phyloP scores from a whole-genome alignment of 1,140 invertebrate genomes.

The Drosophila sp. region DNA sequence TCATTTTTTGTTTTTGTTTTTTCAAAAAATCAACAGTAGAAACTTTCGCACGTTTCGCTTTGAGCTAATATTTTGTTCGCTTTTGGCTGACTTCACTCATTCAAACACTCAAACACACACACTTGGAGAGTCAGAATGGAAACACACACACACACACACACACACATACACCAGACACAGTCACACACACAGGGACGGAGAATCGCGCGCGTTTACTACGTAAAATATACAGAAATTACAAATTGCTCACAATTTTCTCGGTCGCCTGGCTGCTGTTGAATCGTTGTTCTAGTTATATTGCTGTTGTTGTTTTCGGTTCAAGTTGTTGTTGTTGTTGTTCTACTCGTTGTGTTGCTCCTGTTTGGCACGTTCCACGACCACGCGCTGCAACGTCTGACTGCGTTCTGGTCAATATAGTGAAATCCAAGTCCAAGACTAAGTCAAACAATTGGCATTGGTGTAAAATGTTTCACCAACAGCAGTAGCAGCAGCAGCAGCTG shows the following conservation, averaged over 20 bases:
- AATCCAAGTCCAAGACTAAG: conserved; percentile 3
- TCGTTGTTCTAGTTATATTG: conserved; percentile 46
- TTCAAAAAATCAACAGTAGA: conserved; percentile 51
- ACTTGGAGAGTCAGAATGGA: conserved; percentile 7
- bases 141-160: conserved; percentile 8
- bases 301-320: conserved; percentile 47
- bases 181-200: conserved; percentile 30
- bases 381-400: conserved; percentile 76
- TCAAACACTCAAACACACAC: conserved; percentile 25
- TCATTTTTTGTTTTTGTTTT: conserved; percentile 32
- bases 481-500: conserved; percentile 15
- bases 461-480: conserved; percentile 43
- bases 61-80: conserved; percentile 22
- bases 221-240: conserved; percentile 68
- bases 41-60: conserved; percentile 41
- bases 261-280: conserved; percentile 57
- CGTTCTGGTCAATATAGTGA: conserved; percentile 56
- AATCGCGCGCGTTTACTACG: conserved; percentile 53
- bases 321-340: conserved; percentile 34
- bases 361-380: conserved; percentile 59
- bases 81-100: conserved; percentile 49
- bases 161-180: conserved; percentile 23
- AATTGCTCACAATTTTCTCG: conserved; percentile 80
- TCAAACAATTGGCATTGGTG: conserved; percentile 31
- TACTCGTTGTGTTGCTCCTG: conserved; percentile 29